Conservation (phyloP, 2,888 invertebrate species). For the Trissonchulus latispiculum region DNA sequence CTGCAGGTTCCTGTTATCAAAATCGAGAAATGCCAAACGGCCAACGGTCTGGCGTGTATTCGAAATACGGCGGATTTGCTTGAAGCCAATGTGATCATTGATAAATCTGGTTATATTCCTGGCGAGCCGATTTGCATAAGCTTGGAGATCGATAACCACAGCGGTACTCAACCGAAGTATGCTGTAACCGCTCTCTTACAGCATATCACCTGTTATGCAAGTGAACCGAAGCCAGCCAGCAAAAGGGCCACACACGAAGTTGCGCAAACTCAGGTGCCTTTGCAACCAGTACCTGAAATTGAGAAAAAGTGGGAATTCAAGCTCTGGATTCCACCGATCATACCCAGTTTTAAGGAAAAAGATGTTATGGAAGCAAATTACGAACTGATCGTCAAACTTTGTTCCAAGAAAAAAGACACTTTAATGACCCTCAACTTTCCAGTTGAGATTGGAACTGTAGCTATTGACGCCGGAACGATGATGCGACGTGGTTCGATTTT, state of each 20-base stretch:
- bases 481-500: background rate
- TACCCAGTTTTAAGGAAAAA: background rate
- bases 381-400: background rate
- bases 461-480: background rate
- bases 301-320: background rate
- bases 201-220: background rate
- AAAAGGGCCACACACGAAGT: background rate
- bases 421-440: background rate
- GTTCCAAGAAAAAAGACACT: background rate
- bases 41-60: background rate
- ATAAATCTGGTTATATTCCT: constrained; percentile 9
- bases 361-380: constrained; percentile 5
- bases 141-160: background rate
- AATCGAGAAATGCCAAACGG: background rate
- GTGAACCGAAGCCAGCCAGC: background rate
- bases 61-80: background rate
- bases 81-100: background rate
- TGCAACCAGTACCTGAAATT: background rate
- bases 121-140: background rate
- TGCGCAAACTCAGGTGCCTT: background rate
- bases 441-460: background rate
- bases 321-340: constrained; percentile 11
- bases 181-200: background rate
- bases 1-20: background rate
- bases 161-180: background rate